Evolutionary conservation across 2,888 invertebrate species (phyloP).

Genomic region (Mythimna ferrago): DNA sequence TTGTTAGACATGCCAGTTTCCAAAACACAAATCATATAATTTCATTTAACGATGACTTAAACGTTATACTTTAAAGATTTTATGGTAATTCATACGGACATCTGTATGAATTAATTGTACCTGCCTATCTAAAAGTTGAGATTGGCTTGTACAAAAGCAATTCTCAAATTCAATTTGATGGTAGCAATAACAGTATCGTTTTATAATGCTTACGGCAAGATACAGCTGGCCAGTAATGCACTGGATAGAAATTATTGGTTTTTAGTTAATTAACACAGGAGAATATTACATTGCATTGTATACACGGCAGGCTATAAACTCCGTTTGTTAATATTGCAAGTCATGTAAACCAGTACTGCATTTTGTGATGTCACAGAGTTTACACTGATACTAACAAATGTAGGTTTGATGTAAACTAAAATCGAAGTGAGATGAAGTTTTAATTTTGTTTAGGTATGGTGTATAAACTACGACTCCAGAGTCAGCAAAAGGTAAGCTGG

Average conservation of each 20-base stretch:
- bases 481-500: not conserved
- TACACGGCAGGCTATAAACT: slow-evolving; percentile 24
- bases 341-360: not conserved
- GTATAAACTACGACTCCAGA: not conserved
- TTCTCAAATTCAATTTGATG: not conserved
- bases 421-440: not conserved
- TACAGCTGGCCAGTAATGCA: not conserved
- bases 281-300: slow-evolving; percentile 21
- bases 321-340: slow-evolving; percentile 15
- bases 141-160: not conserved
- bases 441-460: no score
- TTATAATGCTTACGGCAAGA: not conserved
- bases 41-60: no score
- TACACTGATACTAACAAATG: not conserved
- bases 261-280: slow-evolving; percentile 18
- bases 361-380: not conserved
- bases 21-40: no score
- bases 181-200: not conserved
- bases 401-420: not conserved
- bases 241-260: slow-evolving; percentile 19
- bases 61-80: no score
- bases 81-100: no score
- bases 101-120: no score
- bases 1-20: no score
- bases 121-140: no score